Conservation (phyloP, 2,113 vertebrate species). For the Sinocyclocheilus grahami region DNA sequence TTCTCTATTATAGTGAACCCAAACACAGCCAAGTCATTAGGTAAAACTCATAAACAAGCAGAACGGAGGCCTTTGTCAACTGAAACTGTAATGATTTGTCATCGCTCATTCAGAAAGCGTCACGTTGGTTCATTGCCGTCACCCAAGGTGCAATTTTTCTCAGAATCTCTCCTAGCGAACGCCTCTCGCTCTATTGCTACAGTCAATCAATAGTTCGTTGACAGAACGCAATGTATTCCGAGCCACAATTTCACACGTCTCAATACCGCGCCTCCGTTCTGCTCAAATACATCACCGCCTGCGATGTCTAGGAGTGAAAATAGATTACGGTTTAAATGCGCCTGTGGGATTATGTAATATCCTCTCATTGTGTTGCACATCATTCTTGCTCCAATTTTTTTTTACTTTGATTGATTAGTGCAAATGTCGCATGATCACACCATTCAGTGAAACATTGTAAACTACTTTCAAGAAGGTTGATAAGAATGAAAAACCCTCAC, state of each 20-base stretch:
- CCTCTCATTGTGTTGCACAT: conserved; percentile 9
- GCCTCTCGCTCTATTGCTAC: conserved; percentile 7
- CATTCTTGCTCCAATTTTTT: conserved; percentile 2
- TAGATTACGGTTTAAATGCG: conserved; percentile 6
- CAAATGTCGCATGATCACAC: not conserved
- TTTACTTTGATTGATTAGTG: conserved; percentile 2
- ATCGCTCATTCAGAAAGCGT: not conserved
- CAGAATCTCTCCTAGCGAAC: not conserved
- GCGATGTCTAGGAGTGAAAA: not conserved
- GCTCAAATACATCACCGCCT: conserved; percentile 15
- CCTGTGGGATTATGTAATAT: conserved; percentile 39
- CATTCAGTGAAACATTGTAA: not conserved
- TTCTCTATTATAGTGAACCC: not conserved
- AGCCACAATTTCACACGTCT: conserved; percentile 19
- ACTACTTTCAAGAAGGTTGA: not conserved
- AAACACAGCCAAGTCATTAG: not conserved
- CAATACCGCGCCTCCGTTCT: conserved; percentile 1
- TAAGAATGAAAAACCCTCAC: not conserved
- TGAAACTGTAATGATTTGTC: not conserved
- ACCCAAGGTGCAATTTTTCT: conserved; percentile 4
- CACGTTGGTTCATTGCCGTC: not conserved
- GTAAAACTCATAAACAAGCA: conserved; percentile 26
- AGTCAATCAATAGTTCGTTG: conserved; percentile 38
- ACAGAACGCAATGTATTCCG: not conserved
- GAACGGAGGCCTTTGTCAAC: conserved; percentile 1